phyloP scores from a whole-genome alignment of 2,113 vertebrate genomes.

The Azemiops feae region DNA sequence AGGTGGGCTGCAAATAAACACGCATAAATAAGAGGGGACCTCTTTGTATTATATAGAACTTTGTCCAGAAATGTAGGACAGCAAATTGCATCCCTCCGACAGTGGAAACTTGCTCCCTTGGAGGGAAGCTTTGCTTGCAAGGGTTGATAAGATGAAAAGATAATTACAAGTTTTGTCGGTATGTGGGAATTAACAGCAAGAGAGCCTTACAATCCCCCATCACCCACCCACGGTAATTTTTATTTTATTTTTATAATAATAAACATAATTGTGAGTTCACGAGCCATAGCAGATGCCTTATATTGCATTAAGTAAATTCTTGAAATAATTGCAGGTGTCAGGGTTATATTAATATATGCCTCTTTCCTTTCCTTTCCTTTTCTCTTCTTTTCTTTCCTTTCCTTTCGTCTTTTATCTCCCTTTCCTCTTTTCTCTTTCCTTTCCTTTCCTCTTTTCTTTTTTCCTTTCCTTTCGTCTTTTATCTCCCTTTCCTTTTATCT shows the following conservation, averaged over 20 bases:
- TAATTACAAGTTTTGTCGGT: not conserved
- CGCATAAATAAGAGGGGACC: not conserved
- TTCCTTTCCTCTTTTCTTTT: no score
- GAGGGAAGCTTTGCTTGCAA: not conserved
- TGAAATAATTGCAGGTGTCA: not conserved
- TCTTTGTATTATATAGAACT: not conserved
- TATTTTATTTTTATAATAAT: not conserved
- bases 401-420: no score
- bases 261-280: not conserved
- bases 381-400: not conserved
- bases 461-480: not conserved
- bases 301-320: slow-evolving; percentile 16
- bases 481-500: no score
- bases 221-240: not conserved
- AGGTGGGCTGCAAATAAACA: not conserved
- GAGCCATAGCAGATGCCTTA: not conserved
- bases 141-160: not conserved
- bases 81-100: not conserved
- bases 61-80: not conserved
- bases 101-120: not conserved
- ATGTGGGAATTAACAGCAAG: not conserved
- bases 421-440: no score
- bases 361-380: not conserved
- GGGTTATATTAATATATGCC: accelerated
- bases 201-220: no score